A percentile compares a stretch with the other conserved stretches of the same genome.
phyloP scores from a whole-genome alignment of 2,797 vertebrate species.

The Zalophus californianus region DNA sequence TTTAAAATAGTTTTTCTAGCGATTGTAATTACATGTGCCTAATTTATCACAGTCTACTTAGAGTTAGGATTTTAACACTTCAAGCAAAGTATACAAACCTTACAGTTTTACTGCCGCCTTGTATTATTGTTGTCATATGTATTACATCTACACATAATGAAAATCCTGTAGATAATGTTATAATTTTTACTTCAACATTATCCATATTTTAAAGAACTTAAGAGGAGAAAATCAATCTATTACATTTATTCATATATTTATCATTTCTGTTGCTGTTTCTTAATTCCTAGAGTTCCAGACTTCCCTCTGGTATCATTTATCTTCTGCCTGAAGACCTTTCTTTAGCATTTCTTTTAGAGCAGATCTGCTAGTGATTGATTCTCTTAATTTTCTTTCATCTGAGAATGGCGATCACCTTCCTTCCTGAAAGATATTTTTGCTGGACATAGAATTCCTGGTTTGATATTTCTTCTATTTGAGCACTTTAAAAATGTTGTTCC shows the following conservation, averaged over 20 bases:
- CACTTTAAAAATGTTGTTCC: background rate
- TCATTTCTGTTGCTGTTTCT: background rate
- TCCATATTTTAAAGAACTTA: background rate
- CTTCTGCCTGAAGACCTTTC: background rate
- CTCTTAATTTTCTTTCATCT: background rate
- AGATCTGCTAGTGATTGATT: background rate
- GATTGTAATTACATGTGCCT: background rate
- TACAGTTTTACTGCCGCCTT: background rate
- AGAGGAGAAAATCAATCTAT: background rate
- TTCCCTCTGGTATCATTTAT: background rate
- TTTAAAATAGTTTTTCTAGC: background rate
- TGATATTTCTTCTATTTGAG: background rate
- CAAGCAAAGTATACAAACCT: background rate
- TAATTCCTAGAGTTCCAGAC: background rate
- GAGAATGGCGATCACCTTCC: background rate
- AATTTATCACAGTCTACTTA: background rate
- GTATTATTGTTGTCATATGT: background rate
- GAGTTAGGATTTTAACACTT: background rate
- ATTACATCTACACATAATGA: background rate
- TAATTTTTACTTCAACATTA: background rate
- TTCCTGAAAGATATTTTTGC: background rate
- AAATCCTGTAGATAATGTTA: background rate
- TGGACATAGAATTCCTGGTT: background rate
- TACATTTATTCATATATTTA: background rate
- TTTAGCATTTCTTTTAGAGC: background rate